phyloP scores from a whole-genome alignment of 1,140 invertebrate genomes.

The Tribolium castaneum region DNA sequence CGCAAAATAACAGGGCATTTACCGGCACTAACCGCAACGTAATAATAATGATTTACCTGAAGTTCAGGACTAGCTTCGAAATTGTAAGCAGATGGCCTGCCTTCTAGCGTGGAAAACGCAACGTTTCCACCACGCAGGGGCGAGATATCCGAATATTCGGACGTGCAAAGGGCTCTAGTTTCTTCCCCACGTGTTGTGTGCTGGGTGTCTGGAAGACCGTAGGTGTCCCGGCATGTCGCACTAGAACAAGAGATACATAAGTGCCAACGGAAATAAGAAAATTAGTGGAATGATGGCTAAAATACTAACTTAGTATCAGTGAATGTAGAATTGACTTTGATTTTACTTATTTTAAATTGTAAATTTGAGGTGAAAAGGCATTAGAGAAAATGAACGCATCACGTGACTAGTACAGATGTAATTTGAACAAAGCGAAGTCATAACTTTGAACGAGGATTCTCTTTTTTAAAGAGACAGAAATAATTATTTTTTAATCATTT shows the following conservation, averaged over 20 bases:
- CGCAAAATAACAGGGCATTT: slow-evolving; percentile 20
- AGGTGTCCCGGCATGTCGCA: slow-evolving; percentile 90
- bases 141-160: slow-evolving; percentile 97
- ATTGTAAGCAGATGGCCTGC: slow-evolving; percentile 88
- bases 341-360: neutral
- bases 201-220: slow-evolving; percentile 81
- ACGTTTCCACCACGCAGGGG: slow-evolving; percentile 95
- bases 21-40: neutral
- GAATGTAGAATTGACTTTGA: no score
- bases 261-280: slow-evolving; percentile 34
- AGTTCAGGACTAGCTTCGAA: slow-evolving; percentile 91
- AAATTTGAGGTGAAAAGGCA: neutral
- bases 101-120: slow-evolving; percentile 95
- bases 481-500: no score
- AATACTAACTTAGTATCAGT: no score
- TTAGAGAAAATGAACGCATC: neutral
- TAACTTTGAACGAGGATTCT: neutral
- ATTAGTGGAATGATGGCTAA: no score
- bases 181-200: slow-evolving; percentile 79
- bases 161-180: slow-evolving; percentile 91
- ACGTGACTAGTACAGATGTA: slow-evolving; percentile 4
- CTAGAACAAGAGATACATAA: slow-evolving; percentile 65
- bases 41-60: slow-evolving; percentile 73
- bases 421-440: neutral
- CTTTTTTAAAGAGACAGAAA: neutral